These are phyloP conservation scores for Calephelis perditalis DNA, from an alignment of 2,888 invertebrate species.

Conservation along the genomic window DNA sequence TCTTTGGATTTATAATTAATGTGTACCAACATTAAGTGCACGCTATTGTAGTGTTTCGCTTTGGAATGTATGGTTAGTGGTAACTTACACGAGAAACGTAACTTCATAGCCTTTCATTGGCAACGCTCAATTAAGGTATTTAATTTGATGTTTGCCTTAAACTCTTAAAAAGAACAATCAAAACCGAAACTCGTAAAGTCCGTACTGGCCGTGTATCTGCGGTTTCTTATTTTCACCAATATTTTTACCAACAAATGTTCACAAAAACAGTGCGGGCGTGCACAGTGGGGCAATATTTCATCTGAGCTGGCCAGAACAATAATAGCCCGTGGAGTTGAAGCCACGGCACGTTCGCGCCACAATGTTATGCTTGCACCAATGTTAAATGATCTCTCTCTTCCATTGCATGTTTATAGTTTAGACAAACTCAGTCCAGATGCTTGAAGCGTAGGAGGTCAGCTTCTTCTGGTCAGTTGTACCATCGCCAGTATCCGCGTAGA, in stretches of 20 bases:
- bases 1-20: too few species aligned
- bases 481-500: constrained; percentile 74
- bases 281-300: constrained; percentile 76
- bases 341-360: constrained; percentile 76
- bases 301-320: constrained; percentile 76
- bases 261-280: constrained; percentile 67
- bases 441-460: constrained; percentile 40
- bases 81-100: too few species aligned
- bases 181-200: constrained; percentile 1
- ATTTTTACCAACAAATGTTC: constrained; percentile 70
- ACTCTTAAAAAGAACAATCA: neutral
- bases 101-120: too few species aligned
- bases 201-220: constrained; percentile 49
- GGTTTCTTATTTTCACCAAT: constrained; percentile 64
- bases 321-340: constrained; percentile 70
- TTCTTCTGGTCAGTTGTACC: constrained; percentile 49
- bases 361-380: constrained; percentile 61
- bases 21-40: too few species aligned
- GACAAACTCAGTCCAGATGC: constrained; percentile 34
- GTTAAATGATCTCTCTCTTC: constrained; percentile 40
- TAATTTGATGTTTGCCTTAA: too few species aligned
- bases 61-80: too few species aligned
- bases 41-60: too few species aligned
- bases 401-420: constrained; percentile 18
- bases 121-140: too few species aligned